Percentiles rank a stretch among this genome's conserved stretches.
Evolutionary conservation across 2,113 vertebrate genomes (phyloP).

Genomic region (Pagrus major): DNA sequence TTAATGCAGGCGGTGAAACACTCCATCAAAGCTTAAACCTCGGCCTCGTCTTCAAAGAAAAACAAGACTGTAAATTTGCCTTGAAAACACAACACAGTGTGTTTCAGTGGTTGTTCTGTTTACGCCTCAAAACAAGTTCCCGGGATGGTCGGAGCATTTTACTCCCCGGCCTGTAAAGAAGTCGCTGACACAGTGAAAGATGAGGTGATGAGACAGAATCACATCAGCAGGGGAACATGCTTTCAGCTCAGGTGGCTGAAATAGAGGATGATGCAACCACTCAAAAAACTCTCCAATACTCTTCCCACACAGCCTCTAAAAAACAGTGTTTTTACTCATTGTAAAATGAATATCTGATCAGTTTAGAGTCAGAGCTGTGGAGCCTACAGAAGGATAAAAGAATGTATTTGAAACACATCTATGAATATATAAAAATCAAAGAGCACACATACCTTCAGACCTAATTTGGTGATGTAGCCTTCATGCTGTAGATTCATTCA

Average conservation of each 20-base stretch:
- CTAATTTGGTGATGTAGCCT: not conserved
- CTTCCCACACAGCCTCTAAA: not conserved
- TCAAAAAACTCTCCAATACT: not conserved
- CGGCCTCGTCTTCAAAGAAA: not conserved
- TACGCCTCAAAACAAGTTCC: constrained; percentile 25
- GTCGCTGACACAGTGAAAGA: constrained; percentile 44
- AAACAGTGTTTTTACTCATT: not conserved
- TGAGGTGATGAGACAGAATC: constrained; percentile 42
- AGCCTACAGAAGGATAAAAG: not conserved
- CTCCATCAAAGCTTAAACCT: constrained; percentile 19
- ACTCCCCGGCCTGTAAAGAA: constrained; percentile 25
- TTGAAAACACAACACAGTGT: constrained; percentile 22
- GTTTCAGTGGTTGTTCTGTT: constrained; percentile 17
- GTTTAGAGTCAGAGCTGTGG: not conserved
- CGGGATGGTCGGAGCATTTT: not conserved
- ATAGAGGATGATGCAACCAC: constrained; percentile 40
- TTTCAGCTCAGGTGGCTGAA: constrained; percentile 24
- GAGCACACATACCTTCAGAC: not conserved
- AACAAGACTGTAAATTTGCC: constrained; percentile 41
- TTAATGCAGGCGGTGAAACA: constrained; percentile 14
- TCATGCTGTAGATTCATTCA: not conserved
- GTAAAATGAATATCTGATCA: constrained; percentile 4
- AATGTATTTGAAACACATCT: not conserved
- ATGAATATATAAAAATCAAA: not conserved
- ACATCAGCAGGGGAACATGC: constrained; percentile 22